Base-by-base conservation (phyloP, 1,140 invertebrate species). In the Cheumatopsyche charites region DNA sequence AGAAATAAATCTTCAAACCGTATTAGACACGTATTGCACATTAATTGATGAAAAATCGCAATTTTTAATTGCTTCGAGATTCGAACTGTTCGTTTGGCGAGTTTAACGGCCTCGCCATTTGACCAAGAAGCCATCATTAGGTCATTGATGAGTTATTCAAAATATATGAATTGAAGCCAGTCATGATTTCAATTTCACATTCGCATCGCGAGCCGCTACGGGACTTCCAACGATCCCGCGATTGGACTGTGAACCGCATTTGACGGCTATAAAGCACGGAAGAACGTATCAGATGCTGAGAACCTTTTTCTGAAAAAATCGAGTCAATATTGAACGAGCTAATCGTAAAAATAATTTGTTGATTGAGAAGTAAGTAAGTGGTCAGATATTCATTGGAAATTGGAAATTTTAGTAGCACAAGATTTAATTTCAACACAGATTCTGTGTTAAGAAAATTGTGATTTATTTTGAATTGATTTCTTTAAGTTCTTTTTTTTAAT, bases 171-270 rank as follows among this genome's bases (percentile, higher is more conserved):
- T 75, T 66, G 73, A 65, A 72, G 61, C 42, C 61, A 70, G 73
- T 75, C 73, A 75, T 75, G 73, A 72, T 75, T 75, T 70, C 67
- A 75, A 75, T 75, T 75, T 72, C 73, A 72, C 70, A 75, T 69
- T 67, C 73, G 47, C 43, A 72, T 25, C 70, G 70, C 19, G 23
- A n/a, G 29, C 45, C 21, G 55, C 66, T 55, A 70, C 62, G 36
- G 15, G 49, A 69, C 25, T 70, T 55, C n/a, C 67, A 66, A 52
- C 23, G 9, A 29, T 12, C 6, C 21, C 21, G 74, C 71, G 74
- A 70, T 75, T 17, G 12, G 74, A 75, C 12, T 73, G 74, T 75
- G 74, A 70, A 47, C 67, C 62, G 67, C 62, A 62, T 70, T 75
- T 66, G 66, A 62, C 67, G 67, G 70, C 61, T 65, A 62, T 67